Base-by-base conservation (phyloP, 1,140 invertebrate species). In the Anadara kagoshimensis region DNA sequence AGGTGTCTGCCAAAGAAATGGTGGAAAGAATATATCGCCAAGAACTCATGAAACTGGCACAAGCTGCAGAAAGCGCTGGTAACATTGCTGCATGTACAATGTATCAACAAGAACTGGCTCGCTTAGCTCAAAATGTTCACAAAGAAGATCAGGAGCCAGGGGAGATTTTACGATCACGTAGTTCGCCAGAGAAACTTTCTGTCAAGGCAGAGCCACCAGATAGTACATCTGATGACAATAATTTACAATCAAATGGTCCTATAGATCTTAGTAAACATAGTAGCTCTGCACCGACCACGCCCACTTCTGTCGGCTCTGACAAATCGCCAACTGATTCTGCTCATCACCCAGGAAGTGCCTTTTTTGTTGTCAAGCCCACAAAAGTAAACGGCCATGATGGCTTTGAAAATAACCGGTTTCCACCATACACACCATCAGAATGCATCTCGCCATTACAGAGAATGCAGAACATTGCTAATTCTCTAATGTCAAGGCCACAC, bases 381-480 rank as follows among this genome's bases (percentile, higher is more conserved):
- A 83, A 81, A 45, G 74, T 82, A 45, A 88, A 81, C 74, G 85
- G 81, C 45, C 93, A 79, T 91, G 72, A 62, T 29, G 51, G 59
- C 26, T 64, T 69, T 57, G 73, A 75, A 26, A 75, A 69, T 54
- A 53, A 67, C 36, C 53, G 61, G 51, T 57, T 61, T 51, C 18
- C 54, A 47, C 41, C 43, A 24, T 58, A 63, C 54, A 54, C 66
- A 24, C 51, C 73, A 43, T 47, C 75, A 14, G 83, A 86, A 57
- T 82, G 78, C 49, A 67, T 84, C 24, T 97, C 96, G 85, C 97
- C 97, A 0, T 90, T 99, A 18, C 97, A 98, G 87, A 91, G 97
- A 79, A 99, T 99, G 96, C 97, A 97, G 62, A 98, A 96, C 67
- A 98, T 98, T 75, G 98, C 97, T 29, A 99, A 99, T 86, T 97